Evolutionary conservation across 2,797 vertebrate species (phyloP), one percentile per base, ranked within the genome.

Genomic region (Falco biarmicus): DNA sequence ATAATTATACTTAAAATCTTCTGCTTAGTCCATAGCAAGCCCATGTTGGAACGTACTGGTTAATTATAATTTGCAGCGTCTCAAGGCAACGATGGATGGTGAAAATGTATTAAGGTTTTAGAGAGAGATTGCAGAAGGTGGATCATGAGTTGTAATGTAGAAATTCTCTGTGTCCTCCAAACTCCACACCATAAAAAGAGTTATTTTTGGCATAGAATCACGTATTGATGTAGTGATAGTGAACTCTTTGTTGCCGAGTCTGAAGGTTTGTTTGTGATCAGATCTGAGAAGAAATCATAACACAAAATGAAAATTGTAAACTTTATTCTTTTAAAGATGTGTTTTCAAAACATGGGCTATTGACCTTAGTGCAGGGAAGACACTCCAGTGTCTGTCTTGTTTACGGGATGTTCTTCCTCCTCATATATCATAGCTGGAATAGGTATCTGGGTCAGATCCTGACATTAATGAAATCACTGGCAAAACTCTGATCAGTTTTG

Each of bases 1-100:
- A 53, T 86, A 84, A 85, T 96, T 92, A 70, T 60, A 53, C 37
- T 63, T 88, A 76, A 89, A 93, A 94, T 41, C 54, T 89, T 94
- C 47, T 71, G 10, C 47, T 76, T 79, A 63, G 51, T 84, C 65
- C 82, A n/a, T 65, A 78, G 47, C 81, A 71, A 93, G 79, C 45
- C 20, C 43, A 25, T 32, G 20, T 34, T 91, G 75, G 64, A 85
- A 85, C 53, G 25, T 76, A 48, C 54, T 75, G 41, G 41, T 71
- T 93, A 74, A 81, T 91, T 91, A 48, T 8, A 65, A 78, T 92
- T 85, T 83, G 73, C 34, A 34, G 18, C 48, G 15, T 87, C 78
- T 81, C 18, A 70, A n/a, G 76, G 69, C 56, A 64, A 5, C 6
- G 25, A 3, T 32, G 86, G 31, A 28, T 75, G 21, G 39, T 71